Percentiles rank a stretch among this genome's conserved stretches.
phyloP scores from a whole-genome alignment of 2,113 vertebrate species.

The Globicephala melas region DNA sequence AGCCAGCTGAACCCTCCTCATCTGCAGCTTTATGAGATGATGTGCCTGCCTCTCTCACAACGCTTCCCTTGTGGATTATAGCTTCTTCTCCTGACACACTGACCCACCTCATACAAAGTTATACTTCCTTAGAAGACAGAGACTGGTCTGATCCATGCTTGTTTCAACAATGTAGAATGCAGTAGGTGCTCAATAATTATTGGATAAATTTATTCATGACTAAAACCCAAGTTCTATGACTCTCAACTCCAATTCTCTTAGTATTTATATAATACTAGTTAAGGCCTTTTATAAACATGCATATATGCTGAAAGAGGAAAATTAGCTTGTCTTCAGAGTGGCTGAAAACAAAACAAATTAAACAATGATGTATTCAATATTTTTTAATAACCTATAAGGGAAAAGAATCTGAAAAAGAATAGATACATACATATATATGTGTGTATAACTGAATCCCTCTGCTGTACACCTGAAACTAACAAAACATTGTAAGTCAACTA shows the following conservation, averaged over 20 bases:
- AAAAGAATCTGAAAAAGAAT: neutral
- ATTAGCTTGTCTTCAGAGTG: neutral
- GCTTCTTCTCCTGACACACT: neutral
- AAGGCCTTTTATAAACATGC: neutral
- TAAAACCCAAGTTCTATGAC: neutral
- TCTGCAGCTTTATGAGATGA: neutral
- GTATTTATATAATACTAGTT: neutral
- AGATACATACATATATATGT: neutral
- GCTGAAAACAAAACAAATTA: neutral
- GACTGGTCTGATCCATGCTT: neutral
- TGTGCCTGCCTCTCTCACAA: neutral
- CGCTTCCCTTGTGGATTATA: neutral
- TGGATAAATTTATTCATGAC: neutral
- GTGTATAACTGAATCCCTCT: neutral
- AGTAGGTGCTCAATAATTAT: neutral
- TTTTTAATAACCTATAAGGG: neutral
- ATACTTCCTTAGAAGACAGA: neutral
- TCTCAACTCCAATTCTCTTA: neutral
- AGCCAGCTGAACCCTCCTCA: neutral
- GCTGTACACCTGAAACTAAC: neutral
- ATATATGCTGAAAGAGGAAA: neutral
- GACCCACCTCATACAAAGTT: neutral
- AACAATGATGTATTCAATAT: neutral
- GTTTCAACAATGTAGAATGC: neutral
- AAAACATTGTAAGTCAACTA: neutral